Percentiles rank a stretch among this genome's conserved stretches.
Conservation (phyloP, 2,113 vertebrate species). For the Galbula dea region DNA sequence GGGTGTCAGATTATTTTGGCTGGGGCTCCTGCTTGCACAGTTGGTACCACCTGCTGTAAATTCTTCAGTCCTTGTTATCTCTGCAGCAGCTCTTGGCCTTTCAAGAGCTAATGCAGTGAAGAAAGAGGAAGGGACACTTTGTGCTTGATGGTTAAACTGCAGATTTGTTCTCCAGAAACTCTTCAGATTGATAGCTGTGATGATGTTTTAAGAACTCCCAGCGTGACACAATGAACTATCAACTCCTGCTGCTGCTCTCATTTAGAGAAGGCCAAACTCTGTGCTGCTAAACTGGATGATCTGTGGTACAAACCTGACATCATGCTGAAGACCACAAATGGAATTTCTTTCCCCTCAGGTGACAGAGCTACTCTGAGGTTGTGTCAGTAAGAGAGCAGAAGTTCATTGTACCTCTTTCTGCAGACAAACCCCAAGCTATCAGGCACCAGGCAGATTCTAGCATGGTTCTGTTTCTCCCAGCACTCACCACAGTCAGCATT, state of each 20-base stretch:
- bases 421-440: neutral
- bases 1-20: neutral
- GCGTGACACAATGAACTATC: neutral
- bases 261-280: neutral
- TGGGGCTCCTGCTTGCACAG: neutral
- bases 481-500: neutral
- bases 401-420: neutral
- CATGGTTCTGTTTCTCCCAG: neutral
- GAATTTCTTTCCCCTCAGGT: neutral
- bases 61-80: constrained; percentile 15
- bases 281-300: neutral
- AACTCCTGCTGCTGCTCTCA: neutral
- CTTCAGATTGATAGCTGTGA: neutral
- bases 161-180: constrained; percentile 1
- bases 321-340: neutral
- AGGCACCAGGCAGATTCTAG: neutral
- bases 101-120: neutral
- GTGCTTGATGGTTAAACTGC: constrained; percentile 20
- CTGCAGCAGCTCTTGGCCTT: constrained; percentile 37
- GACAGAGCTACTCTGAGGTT: neutral
- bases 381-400: neutral
- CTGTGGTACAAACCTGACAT: neutral
- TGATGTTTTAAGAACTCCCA: neutral
- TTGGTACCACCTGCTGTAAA: constrained; percentile 26
- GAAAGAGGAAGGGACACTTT: neutral